phyloP scores from a whole-genome alignment of 2,888 invertebrate species.

The Dolichopus griseipennis region DNA sequence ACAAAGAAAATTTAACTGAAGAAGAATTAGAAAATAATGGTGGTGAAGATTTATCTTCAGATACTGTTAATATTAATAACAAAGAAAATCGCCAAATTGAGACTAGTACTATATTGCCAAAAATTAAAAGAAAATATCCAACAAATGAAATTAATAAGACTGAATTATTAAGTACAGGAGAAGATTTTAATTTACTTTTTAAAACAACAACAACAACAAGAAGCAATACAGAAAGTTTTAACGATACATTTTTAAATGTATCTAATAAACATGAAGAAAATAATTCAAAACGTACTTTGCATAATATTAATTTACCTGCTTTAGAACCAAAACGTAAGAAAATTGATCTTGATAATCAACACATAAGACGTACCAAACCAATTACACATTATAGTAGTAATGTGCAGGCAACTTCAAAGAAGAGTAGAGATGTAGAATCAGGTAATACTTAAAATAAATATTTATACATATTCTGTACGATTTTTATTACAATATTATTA shows the following conservation, averaged over 20 bases:
- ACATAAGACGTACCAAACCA: background rate
- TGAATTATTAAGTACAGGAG: conserved; percentile 10
- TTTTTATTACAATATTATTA: too few relatives aligned
- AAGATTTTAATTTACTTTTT: conserved; percentile 2
- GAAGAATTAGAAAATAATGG: conserved; percentile 38
- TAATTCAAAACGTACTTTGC: background rate
- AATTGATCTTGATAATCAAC: background rate
- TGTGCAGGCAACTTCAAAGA: conserved; percentile 17
- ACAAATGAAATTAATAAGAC: conserved; percentile 15
- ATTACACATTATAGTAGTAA: background rate
- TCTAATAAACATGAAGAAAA: too few relatives aligned
- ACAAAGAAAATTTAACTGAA: conserved; percentile 19
- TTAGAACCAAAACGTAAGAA: background rate
- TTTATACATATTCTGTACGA: too few relatives aligned
- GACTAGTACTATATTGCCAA: background rate
- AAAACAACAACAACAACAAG: conserved; percentile 12
- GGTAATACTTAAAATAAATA: too few relatives aligned
- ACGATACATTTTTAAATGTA: too few relatives aligned
- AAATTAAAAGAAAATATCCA: background rate
- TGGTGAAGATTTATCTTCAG: conserved; percentile 31
- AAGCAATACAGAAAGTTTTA: background rate
- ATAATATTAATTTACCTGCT: background rate
- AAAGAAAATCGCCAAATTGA: background rate
- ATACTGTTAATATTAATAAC: conserved; percentile 19
- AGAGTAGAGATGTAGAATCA: background rate